phyloP scores from a whole-genome alignment of 2,888 invertebrate genomes.

The Ernsta delagoae region DNA sequence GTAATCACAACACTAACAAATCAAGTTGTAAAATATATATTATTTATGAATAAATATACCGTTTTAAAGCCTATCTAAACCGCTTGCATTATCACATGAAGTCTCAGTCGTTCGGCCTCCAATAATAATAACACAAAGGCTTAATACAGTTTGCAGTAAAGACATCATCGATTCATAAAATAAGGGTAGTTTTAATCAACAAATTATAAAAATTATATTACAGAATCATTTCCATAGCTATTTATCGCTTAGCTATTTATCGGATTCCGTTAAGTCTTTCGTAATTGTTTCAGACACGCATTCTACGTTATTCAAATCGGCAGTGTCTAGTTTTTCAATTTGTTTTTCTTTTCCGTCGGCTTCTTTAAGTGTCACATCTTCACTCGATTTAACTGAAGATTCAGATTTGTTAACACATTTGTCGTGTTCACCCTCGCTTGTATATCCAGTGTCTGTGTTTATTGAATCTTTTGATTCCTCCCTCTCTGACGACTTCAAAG shows the following conservation, averaged over 20 bases:
- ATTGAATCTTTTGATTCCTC: conserved; percentile 62
- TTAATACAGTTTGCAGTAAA: neutral
- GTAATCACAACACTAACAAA: conserved; percentile 18
- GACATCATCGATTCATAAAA: neutral
- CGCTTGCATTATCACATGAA: conserved; percentile 19
- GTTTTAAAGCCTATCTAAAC: conserved; percentile 10
- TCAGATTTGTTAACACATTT: conserved; percentile 30
- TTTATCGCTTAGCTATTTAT: conserved; percentile 14
- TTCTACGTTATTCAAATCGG: conserved; percentile 15
- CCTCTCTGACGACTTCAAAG: conserved; percentile 53
- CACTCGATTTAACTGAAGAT: conserved; percentile 7
- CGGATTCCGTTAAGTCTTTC: conserved; percentile 3
- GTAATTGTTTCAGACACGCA: neutral
- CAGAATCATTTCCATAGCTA: conserved; percentile 23
- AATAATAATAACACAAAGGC: conserved; percentile 14
- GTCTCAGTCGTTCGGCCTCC: conserved; percentile 20
- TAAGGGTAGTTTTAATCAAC: neutral
- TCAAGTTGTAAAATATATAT: conserved; percentile 15
- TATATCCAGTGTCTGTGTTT: conserved; percentile 59
- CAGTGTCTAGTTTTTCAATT: neutral
- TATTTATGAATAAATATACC: neutral
- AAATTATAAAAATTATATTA: conserved; percentile 22
- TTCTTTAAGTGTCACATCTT: conserved; percentile 2
- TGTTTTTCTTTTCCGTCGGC: conserved; percentile 9
- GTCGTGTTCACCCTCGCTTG: conserved; percentile 48